Percentiles rank a stretch among this genome's conserved stretches.
phyloP scores from a whole-genome alignment of 2,888 invertebrate species.

The Melikaiella ostensackeni region DNA sequence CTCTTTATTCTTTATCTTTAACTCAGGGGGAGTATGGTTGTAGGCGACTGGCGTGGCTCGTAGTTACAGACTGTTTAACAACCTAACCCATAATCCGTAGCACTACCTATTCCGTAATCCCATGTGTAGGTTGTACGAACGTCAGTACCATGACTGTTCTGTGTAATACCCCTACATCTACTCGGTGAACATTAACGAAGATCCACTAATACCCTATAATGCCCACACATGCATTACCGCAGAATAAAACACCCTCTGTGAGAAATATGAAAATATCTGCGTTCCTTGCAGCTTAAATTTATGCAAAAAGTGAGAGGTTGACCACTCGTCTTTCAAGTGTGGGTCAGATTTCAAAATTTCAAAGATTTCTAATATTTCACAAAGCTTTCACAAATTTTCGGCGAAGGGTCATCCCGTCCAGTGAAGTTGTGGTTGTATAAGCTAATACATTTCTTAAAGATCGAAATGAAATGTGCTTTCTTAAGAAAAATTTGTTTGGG shows the following conservation, averaged over 20 bases:
- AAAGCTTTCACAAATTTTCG: too few relatives aligned
- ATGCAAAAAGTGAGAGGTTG: not conserved
- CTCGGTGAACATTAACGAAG: conserved; percentile 16
- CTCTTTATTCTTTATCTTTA: conserved; percentile 47
- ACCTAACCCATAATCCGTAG: conserved; percentile 62
- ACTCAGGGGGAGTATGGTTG: conserved; percentile 3
- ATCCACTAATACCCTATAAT: conserved; percentile 55
- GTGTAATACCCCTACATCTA: conserved; percentile 16
- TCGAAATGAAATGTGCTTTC: too few relatives aligned
- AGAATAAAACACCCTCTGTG: conserved; percentile 19
- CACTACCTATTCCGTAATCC: conserved; percentile 62
- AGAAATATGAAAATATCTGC: conserved; percentile 11
- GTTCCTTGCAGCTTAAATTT: not conserved
- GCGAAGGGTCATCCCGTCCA: too few relatives aligned
- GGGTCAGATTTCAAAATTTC: too few relatives aligned
- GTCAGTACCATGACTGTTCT: conserved; percentile 37
- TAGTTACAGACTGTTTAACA: conserved; percentile 66
- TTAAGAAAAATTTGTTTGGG: too few relatives aligned
- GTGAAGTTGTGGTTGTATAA: too few relatives aligned
- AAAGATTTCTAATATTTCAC: too few relatives aligned
- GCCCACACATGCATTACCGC: conserved; percentile 41
- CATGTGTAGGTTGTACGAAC: conserved; percentile 47
- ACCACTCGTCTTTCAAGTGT: too few relatives aligned
- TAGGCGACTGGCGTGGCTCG: conserved; percentile 42
- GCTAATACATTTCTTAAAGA: too few relatives aligned